Evolutionary conservation across 2,797 vertebrate species (phyloP).

Genomic region (Mormyrops boulengeri): DNA sequence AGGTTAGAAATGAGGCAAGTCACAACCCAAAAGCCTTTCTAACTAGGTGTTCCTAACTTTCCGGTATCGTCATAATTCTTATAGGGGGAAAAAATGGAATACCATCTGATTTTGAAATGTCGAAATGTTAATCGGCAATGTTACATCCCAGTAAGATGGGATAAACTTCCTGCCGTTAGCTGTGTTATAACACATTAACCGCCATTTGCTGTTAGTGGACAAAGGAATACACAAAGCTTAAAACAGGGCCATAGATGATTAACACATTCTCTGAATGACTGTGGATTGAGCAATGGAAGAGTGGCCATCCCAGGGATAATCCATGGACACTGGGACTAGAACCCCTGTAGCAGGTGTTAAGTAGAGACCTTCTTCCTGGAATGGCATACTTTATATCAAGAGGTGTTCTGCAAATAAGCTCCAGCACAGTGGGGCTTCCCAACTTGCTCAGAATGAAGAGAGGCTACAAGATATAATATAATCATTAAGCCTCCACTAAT

Average conservation of each 20-base stretch:
- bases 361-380: background rate
- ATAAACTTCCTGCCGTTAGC: background rate
- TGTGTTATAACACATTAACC: background rate
- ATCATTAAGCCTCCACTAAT: conserved; percentile 22
- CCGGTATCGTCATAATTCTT: background rate
- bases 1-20: background rate
- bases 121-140: background rate
- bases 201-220: background rate
- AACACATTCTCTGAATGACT: background rate
- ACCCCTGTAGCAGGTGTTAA: background rate
- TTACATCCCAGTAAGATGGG: background rate
- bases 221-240: background rate
- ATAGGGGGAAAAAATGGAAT: background rate
- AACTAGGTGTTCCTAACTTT: background rate
- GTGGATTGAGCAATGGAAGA: background rate
- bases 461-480: conserved; percentile 6
- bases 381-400: background rate
- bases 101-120: background rate
- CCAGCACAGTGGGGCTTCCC: background rate
- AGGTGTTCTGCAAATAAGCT: conserved; percentile 6
- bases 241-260: background rate
- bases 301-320: background rate
- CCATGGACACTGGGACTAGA: background rate
- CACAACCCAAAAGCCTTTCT: background rate
- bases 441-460: background rate